These are phyloP conservation scores for Hassar affinis DNA, from an alignment of 2,113 vertebrate genomes.

Conservation along the genomic window DNA sequence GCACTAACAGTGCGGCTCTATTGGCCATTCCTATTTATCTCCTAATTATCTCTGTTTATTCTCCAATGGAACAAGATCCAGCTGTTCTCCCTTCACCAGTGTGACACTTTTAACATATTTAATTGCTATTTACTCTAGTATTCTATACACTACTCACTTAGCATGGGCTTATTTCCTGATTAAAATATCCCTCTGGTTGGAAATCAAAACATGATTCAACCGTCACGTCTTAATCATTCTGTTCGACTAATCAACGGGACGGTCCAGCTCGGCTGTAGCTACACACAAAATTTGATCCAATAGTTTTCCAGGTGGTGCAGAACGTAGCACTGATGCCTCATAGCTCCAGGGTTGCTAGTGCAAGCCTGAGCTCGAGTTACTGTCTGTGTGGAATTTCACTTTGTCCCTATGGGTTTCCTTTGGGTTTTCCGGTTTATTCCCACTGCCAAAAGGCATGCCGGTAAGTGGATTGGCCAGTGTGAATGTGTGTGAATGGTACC, in stretches of 20 bases:
- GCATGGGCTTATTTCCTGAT: background rate
- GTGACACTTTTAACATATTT: background rate
- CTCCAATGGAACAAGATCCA: background rate
- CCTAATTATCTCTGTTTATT: slow-evolving; percentile 17
- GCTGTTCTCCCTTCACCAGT: background rate
- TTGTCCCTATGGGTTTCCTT: slow-evolving; percentile 10
- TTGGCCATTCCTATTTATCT: background rate
- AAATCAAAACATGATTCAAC: background rate
- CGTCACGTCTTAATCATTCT: background rate
- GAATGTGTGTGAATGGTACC: background rate
- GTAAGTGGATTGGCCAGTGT: background rate
- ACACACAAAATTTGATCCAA: background rate
- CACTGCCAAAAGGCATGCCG: background rate
- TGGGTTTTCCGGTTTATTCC: slow-evolving; percentile 1
- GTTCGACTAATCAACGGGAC: background rate
- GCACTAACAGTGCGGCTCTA: background rate
- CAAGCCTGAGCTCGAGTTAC: background rate
- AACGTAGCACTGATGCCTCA: background rate
- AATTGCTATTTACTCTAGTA: background rate
- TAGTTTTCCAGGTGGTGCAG: background rate
- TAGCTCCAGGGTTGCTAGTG: background rate
- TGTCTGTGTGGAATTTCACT: background rate
- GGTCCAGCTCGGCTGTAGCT: background rate
- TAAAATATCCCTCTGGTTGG: background rate
- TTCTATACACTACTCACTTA: background rate